A percentile compares a stretch with the other conserved stretches of the same genome.
Evolutionary conservation across 2,888 invertebrate genomes (phyloP).

Genomic region (Sarcophaga rosellei): DNA sequence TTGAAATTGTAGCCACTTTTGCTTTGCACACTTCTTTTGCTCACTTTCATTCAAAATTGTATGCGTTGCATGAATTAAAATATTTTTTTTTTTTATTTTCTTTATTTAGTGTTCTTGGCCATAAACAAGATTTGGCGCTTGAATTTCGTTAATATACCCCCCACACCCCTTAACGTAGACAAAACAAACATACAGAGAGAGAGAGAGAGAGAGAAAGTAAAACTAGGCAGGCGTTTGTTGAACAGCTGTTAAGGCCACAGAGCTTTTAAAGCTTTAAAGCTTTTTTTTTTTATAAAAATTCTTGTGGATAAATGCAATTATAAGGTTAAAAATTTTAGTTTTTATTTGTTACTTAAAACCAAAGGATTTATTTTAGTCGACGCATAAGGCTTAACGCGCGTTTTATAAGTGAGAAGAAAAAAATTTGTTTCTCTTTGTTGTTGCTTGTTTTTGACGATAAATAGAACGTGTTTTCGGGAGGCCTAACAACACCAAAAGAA

Average conservation of each 20-base stretch:
- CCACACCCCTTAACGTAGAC: background rate
- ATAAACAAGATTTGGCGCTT: slow-evolving; percentile 47
- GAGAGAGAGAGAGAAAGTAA: background rate
- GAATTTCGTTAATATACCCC: background rate
- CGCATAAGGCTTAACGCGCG: background rate
- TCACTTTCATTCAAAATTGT: background rate
- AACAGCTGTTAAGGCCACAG: slow-evolving; percentile 46
- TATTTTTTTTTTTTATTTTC: background rate
- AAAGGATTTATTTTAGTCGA: slow-evolving; percentile 39
- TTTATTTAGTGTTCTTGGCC: background rate
- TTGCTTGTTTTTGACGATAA: slow-evolving; percentile 41
- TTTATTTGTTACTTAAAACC: slow-evolving; percentile 45
- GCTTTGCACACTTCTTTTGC: slow-evolving; percentile 20
- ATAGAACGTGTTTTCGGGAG: slow-evolving; percentile 46
- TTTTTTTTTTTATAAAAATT: slow-evolving; percentile 24
- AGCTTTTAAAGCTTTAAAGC: slow-evolving; percentile 55
- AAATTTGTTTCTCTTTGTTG: background rate
- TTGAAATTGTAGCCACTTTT: slow-evolving; percentile 38
- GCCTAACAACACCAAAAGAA: slow-evolving; percentile 14
- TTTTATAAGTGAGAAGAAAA: background rate
- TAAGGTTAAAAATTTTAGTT: slow-evolving; percentile 50
- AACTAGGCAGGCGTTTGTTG: slow-evolving; percentile 18
- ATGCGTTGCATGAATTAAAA: slow-evolving; percentile 22
- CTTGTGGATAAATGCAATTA: slow-evolving; percentile 33
- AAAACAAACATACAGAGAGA: slow-evolving; percentile 50